Base-by-base conservation (phyloP, 2,888 invertebrate species). In the Tetrapedia diversipes region DNA sequence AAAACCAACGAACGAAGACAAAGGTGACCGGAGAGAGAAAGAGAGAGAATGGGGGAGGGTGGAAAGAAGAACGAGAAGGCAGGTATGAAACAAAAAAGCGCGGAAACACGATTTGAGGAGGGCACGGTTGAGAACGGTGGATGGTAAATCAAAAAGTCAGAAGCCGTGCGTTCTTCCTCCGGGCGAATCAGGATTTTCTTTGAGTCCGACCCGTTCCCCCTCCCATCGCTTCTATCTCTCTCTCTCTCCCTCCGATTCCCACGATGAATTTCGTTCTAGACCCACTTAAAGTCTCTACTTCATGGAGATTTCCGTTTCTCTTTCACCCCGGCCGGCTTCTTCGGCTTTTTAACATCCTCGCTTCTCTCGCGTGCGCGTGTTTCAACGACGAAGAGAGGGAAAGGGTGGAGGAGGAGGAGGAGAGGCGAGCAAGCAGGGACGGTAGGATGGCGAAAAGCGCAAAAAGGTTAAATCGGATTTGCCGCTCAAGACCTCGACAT, bases 391-490 rank as follows among this genome's bases (percentile, higher is more conserved):
- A n/a, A 37, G 34, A 11, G 32, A n/a, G 27, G 11, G 27, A 6
- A 6, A 1, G 16, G 1, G 19, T 11, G 3, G n/a, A 29, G 16
- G 8, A 32, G 16, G 29, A 4, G 16, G 11, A n/a, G n/a, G n/a
- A n/a, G n/a, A n/a, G n/a, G n/a, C n/a, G n/a, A n/a, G n/a, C n/a
- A n/a, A n/a, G n/a, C n/a, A n/a, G n/a, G n/a, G n/a, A n/a, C n/a
- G n/a, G n/a, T n/a, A n/a, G n/a, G 39, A 37, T 4, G 19, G 45
- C 11, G 37, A 14, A 67, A 29, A 37, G 45, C 66, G 56, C 41
- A 69, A 79, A 80, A 83, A 80, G 61, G 49, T 76, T 82, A 83
- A 73, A 83, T 83, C 83, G 78, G 81, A 83, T 82, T 83, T 78
- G 56, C 51, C 51, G 65, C 59, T 59, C 43, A 67, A 80, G 74